Evolutionary conservation across 2,113 vertebrate genomes (phyloP), one percentile per base, ranked within the genome.

Genomic region (Megaceryle maxima): DNA sequence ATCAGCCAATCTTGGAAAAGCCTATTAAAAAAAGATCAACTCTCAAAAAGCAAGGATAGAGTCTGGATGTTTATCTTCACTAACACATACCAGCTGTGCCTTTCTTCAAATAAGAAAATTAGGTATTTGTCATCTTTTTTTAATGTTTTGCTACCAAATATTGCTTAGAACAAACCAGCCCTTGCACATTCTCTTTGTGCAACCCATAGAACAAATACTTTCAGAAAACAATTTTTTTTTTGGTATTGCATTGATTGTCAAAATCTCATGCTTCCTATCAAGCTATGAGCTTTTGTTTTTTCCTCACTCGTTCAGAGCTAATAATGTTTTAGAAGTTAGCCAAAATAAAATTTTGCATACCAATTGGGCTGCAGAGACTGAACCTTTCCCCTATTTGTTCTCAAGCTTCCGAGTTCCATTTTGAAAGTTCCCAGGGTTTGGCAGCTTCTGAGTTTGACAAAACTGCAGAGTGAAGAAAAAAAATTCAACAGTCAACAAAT

Each of bases 321-420:
- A 22, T 51, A 57, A 16, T 13, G 46, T 19, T 0, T 0, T 67
- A 20, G 13, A 2, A 88, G 26, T 70, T 69, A 19, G 14, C 19
- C 67, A 31, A 74, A 77, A 74, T 81, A 20, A 3, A 39, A 35
- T 67, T 93, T 66, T 83, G 19, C 6, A 1, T 55, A 37, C n/a
- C 1, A 3, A 13, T 41, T 77, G 28, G 59, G 25, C 46, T 21
- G 4, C 1, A 0, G 60, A 90, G 37, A 63, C 35, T 0, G 0
- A 90, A 53, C 9, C 7, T 63, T 90, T 88, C 6, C 33, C 41
- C 11, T 74, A 18, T 48, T 88, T 90, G 24, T 77, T 78, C 50
- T 80, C 22, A 62, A 51, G 25, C 28, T 88, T 69, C 41, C 21
- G 15, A 70, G 55, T 11, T 88, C 59, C 13, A 13, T 81, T 90